phyloP scores from a whole-genome alignment of 2,888 invertebrate species.

The Drosophila nigricruria region DNA sequence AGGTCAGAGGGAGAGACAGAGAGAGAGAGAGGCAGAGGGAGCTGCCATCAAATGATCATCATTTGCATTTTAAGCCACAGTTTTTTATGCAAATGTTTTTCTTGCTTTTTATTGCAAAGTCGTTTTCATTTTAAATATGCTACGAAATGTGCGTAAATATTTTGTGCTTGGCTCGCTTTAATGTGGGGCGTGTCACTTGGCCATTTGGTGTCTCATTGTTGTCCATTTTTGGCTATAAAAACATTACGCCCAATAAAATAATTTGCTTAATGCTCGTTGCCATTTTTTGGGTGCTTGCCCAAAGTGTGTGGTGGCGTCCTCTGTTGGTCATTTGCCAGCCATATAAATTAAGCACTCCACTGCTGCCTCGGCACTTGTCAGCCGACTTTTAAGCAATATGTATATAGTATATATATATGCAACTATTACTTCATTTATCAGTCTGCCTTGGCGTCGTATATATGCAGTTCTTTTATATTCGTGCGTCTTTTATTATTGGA shows the following conservation, averaged over 20 bases:
- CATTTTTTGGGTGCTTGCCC: conserved; percentile 44
- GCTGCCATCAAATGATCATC: conserved; percentile 23
- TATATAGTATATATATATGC: conserved; percentile 5
- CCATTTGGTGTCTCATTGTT: conserved; percentile 65
- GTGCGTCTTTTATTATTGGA: conserved; percentile 51
- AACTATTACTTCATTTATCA: conserved; percentile 65
- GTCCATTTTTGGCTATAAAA: conserved; percentile 73
- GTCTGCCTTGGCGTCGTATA: conserved; percentile 51
- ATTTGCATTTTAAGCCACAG: conserved; percentile 59
- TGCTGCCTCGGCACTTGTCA: conserved; percentile 32
- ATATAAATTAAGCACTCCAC: conserved; percentile 55
- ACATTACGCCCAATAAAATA: conserved; percentile 83
- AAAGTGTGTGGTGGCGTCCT: conserved; percentile 52
- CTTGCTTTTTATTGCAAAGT: neutral
- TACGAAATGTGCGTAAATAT: conserved; percentile 62
- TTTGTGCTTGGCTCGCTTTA: conserved; percentile 39
- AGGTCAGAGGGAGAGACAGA: conserved; percentile 17
- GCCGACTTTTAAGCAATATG: conserved; percentile 26
- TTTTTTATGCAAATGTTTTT: conserved; percentile 63
- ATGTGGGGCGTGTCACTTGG: conserved; percentile 16
- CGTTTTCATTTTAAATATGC: conserved; percentile 38
- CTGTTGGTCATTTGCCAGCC: conserved; percentile 64
- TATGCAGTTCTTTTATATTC: conserved; percentile 35
- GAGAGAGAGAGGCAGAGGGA: neutral
- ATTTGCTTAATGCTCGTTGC: conserved; percentile 71